Percentiles rank a stretch among this genome's conserved stretches.
Conservation (phyloP, 2,113 vertebrate genomes). For the Pimephales promelas region DNA sequence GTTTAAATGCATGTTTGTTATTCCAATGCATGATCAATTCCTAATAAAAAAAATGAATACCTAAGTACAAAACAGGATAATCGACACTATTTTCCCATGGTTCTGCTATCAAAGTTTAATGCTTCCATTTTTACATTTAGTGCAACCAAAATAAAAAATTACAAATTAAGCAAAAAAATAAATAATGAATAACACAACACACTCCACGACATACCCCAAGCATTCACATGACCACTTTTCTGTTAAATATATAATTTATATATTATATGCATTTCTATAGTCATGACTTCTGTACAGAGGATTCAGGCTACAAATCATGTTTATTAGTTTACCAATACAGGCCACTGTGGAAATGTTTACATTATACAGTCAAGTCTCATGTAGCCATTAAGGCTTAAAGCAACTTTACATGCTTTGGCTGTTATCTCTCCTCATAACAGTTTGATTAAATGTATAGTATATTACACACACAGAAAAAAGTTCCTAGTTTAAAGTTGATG, state of each 20-base stretch:
- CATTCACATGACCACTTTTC: constrained; percentile 80
- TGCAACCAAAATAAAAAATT: constrained; percentile 75
- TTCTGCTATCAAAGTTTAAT: constrained; percentile 79
- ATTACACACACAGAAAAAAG: constrained; percentile 83
- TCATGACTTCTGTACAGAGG: constrained; percentile 81
- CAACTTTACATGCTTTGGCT: constrained; percentile 97
- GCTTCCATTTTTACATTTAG: constrained; percentile 73
- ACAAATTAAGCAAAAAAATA: not conserved
- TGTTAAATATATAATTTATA: constrained; percentile 66
- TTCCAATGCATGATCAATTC: not conserved
- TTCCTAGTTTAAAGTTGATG: constrained; percentile 77
- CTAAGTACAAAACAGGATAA: not conserved
- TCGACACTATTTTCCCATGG: constrained; percentile 49
- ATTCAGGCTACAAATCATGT: constrained; percentile 82
- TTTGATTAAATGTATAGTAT: constrained; percentile 79
- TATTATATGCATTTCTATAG: constrained; percentile 64
- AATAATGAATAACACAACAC: not conserved
- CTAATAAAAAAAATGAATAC: not conserved
- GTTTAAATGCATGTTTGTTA: not conserved
- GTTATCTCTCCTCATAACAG: constrained; percentile 66
- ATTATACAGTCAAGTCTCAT: constrained; percentile 82
- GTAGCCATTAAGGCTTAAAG: constrained; percentile 85
- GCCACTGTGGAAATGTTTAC: constrained; percentile 80
- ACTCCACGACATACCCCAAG: not conserved
- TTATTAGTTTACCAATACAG: constrained; percentile 74